Conservation (phyloP, 2,888 invertebrate genomes). For the Drosophila hamatofila region DNA sequence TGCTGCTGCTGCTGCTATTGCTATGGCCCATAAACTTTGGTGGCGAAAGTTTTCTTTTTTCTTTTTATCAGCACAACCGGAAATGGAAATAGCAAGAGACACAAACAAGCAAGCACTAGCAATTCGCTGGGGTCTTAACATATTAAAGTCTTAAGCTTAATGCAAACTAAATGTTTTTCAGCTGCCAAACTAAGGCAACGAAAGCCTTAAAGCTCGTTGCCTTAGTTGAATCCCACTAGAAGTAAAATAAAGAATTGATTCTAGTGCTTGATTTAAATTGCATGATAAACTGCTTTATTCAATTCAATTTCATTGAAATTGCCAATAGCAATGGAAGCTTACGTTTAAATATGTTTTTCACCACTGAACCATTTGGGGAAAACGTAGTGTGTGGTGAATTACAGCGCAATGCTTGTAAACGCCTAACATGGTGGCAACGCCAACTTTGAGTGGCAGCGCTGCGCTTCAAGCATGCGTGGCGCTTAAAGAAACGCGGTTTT, state of each 20-base stretch:
- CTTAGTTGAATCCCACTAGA: too few relatives aligned
- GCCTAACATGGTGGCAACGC: constrained; percentile 1
- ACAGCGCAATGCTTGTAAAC: neutral
- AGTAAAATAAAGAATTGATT: neutral
- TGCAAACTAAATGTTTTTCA: constrained; percentile 11
- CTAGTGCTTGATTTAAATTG: neutral
- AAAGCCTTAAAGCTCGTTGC: too few relatives aligned
- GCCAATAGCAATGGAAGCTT: neutral
- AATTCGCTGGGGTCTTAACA: constrained; percentile 20
- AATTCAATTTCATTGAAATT: neutral
- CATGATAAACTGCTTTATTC: neutral
- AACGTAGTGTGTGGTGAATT: constrained; percentile 5
- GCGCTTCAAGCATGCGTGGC: constrained; percentile 12
- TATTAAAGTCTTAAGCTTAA: constrained; percentile 25
- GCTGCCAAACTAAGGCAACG: constrained; percentile 6
- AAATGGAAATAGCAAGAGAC: constrained; percentile 54
- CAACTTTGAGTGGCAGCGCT: neutral
- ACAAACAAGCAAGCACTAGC: constrained; percentile 19
- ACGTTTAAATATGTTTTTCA: neutral
- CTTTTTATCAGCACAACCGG: constrained; percentile 37
- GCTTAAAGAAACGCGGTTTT: neutral
- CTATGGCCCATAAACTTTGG: constrained; percentile 55
- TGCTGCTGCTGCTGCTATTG: neutral
- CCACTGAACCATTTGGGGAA: neutral
- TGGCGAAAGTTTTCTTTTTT: constrained; percentile 50